These are phyloP conservation scores for Corythaeola cristata DNA, from an alignment of 2,113 vertebrate genomes.

Conservation along the genomic window DNA sequence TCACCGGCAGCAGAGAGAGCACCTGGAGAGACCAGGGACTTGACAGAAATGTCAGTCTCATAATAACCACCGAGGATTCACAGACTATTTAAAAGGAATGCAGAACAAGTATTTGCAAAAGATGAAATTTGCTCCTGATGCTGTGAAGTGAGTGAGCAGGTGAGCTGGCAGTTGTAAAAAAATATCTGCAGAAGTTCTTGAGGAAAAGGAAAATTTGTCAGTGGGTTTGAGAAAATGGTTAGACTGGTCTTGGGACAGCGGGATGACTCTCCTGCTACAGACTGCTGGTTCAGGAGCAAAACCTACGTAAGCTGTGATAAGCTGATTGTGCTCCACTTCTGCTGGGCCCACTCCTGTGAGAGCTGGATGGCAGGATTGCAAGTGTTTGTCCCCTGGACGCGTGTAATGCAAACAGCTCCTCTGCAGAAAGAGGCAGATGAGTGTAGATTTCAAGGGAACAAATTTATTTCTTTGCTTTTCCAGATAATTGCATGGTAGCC, in stretches of 20 bases:
- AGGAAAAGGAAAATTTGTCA: neutral
- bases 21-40: neutral
- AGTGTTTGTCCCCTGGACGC: neutral
- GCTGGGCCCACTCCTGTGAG: neutral
- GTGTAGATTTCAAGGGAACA: neutral
- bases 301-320: neutral
- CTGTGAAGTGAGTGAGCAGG: neutral
- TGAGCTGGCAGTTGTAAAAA: neutral
- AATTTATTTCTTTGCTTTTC: neutral
- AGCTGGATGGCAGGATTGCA: neutral
- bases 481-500: neutral
- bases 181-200: neutral
- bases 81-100: neutral
- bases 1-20: neutral
- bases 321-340: too few relatives aligned
- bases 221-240: neutral
- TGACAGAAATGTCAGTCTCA: neutral
- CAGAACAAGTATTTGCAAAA: neutral
- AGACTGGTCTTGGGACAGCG: neutral
- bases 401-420: neutral
- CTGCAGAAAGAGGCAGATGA: neutral
- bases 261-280: neutral
- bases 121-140: neutral
- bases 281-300: neutral
- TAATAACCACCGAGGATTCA: neutral